phyloP scores from a whole-genome alignment of 2,113 vertebrate species.

The Chroicocephalus ridibundus region DNA sequence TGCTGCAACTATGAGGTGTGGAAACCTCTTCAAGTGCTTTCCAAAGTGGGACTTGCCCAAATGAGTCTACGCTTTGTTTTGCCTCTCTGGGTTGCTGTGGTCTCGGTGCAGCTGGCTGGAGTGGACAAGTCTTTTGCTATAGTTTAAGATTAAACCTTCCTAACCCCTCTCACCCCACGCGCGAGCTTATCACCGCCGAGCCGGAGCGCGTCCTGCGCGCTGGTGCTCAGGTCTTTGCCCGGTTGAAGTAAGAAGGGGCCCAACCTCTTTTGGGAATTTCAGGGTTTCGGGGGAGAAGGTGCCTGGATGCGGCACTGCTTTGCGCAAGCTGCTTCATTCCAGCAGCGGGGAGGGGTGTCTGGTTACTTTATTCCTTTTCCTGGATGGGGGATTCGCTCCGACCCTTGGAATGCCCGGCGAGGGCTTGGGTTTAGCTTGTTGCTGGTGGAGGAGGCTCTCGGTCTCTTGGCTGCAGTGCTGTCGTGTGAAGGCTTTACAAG shows the following conservation, averaged over 20 bases:
- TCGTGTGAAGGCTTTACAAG: not conserved
- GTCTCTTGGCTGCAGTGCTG: not conserved
- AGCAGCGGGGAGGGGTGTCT: fast-evolving
- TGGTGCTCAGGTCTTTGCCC: not conserved
- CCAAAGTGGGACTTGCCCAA: not conserved
- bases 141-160: not conserved
- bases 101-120: not conserved
- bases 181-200: fast-evolving
- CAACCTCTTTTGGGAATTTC: not conserved
- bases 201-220: not conserved
- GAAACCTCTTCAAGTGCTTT: not conserved
- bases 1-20: not conserved
- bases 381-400: fast-evolving
- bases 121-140: not conserved
- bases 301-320: not conserved
- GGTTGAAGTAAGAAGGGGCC: not conserved
- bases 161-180: not conserved
- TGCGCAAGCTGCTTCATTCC: not conserved
- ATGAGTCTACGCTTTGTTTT: not conserved
- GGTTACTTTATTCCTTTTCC: not conserved
- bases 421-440: not conserved
- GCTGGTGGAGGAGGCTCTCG: not conserved
- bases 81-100: not conserved
- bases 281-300: fast-evolving
- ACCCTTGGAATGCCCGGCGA: fast-evolving